A percentile compares a stretch with the other conserved stretches of the same genome.
Evolutionary conservation across 2,797 vertebrate genomes (phyloP).

Genomic region (Urophycis tenuis): DNA sequence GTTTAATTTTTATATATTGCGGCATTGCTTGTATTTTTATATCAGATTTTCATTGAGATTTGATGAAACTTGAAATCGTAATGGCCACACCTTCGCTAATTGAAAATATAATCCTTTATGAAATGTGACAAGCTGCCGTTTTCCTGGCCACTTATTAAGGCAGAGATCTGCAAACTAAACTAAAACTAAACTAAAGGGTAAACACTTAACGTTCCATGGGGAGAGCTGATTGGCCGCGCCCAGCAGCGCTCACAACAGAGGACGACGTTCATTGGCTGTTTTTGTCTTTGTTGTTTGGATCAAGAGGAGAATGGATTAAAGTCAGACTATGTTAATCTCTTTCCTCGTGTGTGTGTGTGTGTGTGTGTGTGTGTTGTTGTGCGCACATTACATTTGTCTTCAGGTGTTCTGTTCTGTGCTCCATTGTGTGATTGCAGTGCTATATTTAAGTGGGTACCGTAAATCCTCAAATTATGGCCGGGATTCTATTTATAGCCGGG

Average conservation of each 20-base stretch:
- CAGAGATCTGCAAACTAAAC: too few relatives aligned
- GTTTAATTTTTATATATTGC: too few relatives aligned
- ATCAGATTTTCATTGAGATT: neutral
- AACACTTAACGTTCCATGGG: neutral
- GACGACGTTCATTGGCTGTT: neutral
- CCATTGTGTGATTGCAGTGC: too few relatives aligned
- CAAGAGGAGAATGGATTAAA: conserved; percentile 39
- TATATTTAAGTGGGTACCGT: too few relatives aligned
- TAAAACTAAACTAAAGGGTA: too few relatives aligned
- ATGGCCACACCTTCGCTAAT: neutral
- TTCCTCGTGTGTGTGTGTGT: conserved; percentile 11
- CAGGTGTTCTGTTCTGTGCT: too few relatives aligned
- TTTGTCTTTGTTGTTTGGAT: conserved; percentile 21
- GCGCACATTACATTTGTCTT: too few relatives aligned
- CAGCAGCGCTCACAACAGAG: conserved; percentile 30
- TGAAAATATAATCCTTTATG: neutral
- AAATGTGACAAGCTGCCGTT: neutral
- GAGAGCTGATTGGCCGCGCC: conserved; percentile 42
- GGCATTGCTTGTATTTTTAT: too few relatives aligned
- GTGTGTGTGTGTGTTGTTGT: conserved; percentile 5
- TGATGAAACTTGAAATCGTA: too few relatives aligned
- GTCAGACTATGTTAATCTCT: conserved; percentile 26
- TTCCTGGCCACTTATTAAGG: too few relatives aligned
- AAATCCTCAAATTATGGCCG: too few relatives aligned
- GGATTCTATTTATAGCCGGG: too few relatives aligned